Conservation (phyloP, 2,113 vertebrate genomes). For the Gopherus evgoodei region DNA sequence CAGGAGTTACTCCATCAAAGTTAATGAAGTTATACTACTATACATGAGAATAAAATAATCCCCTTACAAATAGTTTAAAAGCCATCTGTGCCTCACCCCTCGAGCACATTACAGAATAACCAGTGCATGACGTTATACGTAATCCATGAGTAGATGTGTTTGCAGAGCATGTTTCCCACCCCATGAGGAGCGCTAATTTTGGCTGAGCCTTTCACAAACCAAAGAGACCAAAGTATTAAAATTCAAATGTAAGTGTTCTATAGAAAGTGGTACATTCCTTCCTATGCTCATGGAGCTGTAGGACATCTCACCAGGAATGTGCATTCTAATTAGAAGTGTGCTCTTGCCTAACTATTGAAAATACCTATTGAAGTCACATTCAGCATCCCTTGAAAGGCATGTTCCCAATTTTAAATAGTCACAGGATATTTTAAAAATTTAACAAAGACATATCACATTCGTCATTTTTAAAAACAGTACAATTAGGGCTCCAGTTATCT, state of each 20-base stretch:
- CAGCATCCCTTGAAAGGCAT: not conserved
- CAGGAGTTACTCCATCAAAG: not conserved
- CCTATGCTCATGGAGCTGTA: not conserved
- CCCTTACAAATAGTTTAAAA: not conserved
- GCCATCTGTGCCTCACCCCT: not conserved
- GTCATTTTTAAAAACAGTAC: not conserved
- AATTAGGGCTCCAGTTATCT: not conserved
- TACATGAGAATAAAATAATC: accelerated
- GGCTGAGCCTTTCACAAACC: not conserved
- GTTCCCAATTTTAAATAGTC: not conserved
- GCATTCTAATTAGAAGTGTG: accelerated
- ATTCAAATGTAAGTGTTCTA: not conserved
- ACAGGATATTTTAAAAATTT: not conserved
- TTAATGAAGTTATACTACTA: not conserved
- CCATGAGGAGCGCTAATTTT: not conserved
- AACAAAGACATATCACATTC: conserved; percentile 9
- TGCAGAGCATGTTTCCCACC: not conserved
- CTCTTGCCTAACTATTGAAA: not conserved
- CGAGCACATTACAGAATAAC: not conserved
- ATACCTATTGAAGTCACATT: not conserved
- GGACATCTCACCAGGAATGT: not conserved
- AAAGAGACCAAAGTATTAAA: not conserved
- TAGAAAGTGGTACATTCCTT: not conserved
- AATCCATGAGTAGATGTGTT: not conserved
- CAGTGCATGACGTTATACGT: not conserved